Conservation (phyloP, 1,140 invertebrate genomes). For the Papilio polytes region DNA sequence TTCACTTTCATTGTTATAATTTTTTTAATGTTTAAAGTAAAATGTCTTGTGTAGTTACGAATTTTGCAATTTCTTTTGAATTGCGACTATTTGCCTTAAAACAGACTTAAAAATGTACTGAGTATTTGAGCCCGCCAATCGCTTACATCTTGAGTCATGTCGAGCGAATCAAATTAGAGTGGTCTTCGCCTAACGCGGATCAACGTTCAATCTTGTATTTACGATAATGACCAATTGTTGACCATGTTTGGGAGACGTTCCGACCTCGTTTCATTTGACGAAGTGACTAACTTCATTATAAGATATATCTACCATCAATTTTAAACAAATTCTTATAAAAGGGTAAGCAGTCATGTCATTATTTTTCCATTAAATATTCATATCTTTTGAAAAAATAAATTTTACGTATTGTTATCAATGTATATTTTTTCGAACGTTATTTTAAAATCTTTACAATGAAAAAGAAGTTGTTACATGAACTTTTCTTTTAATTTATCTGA, state of each 20-base stretch:
- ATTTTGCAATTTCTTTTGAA: too few species aligned
- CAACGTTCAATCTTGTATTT: background rate
- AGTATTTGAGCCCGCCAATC: background rate
- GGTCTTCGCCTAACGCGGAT: slow-evolving; percentile 23
- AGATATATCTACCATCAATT: background rate
- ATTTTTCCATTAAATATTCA: background rate
- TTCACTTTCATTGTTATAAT: too few species aligned
- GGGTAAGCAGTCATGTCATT: background rate
- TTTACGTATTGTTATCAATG: background rate
- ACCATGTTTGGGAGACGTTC: background rate
- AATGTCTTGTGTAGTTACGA: too few species aligned
- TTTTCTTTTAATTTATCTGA: background rate
- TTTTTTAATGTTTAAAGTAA: too few species aligned
- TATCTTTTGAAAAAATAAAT: too few species aligned
- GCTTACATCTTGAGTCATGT: background rate
- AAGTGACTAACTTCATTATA: background rate
- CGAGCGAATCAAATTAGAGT: background rate
- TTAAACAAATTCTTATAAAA: background rate
- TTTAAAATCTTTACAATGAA: too few species aligned
- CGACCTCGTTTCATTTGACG: slow-evolving; percentile 1
- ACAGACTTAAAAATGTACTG: too few species aligned
- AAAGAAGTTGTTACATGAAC: background rate
- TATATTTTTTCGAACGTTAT: too few species aligned
- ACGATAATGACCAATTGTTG: slow-evolving; percentile 26
- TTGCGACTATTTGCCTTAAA: too few species aligned